phyloP scores from a whole-genome alignment of 2,888 invertebrate species.

The Tubulanus polymorphus region DNA sequence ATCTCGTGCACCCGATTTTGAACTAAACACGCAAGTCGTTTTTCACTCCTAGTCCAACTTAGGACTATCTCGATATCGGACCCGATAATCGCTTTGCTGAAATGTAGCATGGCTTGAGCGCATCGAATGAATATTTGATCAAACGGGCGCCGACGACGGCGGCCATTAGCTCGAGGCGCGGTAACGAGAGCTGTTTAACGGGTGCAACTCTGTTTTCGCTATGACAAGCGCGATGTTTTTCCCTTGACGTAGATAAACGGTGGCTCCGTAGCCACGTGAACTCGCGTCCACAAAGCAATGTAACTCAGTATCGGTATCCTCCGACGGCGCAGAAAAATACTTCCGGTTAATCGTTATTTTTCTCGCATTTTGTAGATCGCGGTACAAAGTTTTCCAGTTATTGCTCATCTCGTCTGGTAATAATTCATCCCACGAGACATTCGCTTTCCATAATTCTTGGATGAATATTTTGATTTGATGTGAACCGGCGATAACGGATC shows the following conservation, averaged over 20 bases:
- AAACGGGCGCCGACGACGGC: neutral
- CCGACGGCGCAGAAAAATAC: no score
- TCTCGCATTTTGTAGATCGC: no score
- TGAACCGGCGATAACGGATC: conserved; percentile 5
- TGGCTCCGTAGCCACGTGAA: neutral
- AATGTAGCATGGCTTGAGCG: neutral
- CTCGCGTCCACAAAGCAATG: neutral
- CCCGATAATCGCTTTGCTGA: conserved; percentile 2
- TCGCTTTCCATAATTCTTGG: neutral
- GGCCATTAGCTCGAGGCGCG: neutral
- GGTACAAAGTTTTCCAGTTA: neutral
- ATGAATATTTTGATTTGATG: neutral
- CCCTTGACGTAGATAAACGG: neutral
- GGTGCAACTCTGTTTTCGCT: neutral
- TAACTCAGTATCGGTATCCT: neutral
- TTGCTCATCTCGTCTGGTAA: neutral
- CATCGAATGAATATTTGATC: neutral
- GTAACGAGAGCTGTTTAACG: neutral
- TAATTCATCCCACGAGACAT: neutral
- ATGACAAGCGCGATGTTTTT: neutral
- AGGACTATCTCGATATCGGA: neutral
- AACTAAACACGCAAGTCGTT: neutral
- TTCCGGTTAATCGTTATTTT: no score
- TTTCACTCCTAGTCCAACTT: neutral
- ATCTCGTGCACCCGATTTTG: neutral